These are phyloP conservation scores for Athrips mouffetella DNA, from an alignment of 2,888 invertebrate genomes.

Conservation along the genomic window DNA sequence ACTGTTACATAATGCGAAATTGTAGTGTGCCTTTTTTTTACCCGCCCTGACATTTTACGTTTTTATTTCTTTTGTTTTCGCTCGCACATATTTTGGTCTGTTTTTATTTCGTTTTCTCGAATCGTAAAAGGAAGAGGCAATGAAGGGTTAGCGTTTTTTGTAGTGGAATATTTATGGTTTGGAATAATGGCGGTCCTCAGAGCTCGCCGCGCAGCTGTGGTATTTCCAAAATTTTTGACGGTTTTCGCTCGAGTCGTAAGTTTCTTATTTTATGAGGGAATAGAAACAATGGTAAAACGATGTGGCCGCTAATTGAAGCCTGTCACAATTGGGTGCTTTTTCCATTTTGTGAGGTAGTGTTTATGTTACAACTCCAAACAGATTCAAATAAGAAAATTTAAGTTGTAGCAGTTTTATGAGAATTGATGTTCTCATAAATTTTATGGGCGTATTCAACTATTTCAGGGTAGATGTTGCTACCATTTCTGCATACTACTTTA, in stretches of 20 bases:
- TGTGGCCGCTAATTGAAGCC: background rate
- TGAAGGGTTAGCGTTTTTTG: slow-evolving; percentile 74
- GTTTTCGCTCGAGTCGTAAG: slow-evolving; percentile 22
- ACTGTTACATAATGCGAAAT: slow-evolving; percentile 76
- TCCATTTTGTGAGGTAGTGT: background rate
- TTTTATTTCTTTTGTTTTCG: slow-evolving; percentile 72
- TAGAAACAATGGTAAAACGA: slow-evolving; percentile 3
- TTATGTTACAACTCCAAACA: background rate
- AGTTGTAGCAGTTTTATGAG: background rate
- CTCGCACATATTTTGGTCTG: slow-evolving; percentile 52
- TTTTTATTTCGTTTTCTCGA: slow-evolving; percentile 69
- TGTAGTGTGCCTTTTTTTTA: slow-evolving; percentile 68
- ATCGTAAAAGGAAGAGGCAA: slow-evolving; percentile 77
- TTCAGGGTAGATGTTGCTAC: no score
- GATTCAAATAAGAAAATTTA: background rate
- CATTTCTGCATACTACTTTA: no score
- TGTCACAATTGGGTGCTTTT: background rate
- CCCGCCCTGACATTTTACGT: slow-evolving; percentile 74
- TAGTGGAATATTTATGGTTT: slow-evolving; percentile 69
- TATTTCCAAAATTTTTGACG: slow-evolving; percentile 41
- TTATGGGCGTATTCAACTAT: no score
- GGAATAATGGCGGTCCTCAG: slow-evolving; percentile 62
- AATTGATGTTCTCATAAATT: no score
- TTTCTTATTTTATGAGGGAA: slow-evolving; percentile 11
- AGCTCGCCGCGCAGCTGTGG: slow-evolving; percentile 56